Percentiles rank a stretch among this genome's conserved stretches.
Evolutionary conservation across 2,797 vertebrate genomes (phyloP).

Genomic region (Podarcis lilfordi): DNA sequence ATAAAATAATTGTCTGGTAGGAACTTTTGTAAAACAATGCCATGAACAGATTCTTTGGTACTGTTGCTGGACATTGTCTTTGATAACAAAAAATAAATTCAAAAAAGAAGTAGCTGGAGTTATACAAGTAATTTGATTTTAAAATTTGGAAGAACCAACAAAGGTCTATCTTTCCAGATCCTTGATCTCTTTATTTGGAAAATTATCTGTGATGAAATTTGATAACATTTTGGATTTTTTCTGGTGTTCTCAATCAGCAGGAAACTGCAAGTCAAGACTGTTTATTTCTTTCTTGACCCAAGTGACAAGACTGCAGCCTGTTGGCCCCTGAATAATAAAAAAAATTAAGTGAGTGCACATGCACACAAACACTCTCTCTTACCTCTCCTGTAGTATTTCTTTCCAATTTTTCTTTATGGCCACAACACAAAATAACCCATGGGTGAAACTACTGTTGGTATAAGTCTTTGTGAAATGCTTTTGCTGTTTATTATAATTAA

Average conservation of each 20-base stretch:
- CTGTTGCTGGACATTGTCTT: constrained; percentile 90
- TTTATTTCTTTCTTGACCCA: background rate
- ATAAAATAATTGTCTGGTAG: constrained; percentile 78
- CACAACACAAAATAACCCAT: background rate
- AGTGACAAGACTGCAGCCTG: background rate
- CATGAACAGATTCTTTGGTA: constrained; percentile 83
- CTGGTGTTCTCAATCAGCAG: background rate
- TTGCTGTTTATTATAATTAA: constrained; percentile 19
- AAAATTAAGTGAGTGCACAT: background rate
- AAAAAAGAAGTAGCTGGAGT: constrained; percentile 62
- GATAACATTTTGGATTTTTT: background rate
- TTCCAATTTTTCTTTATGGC: background rate
- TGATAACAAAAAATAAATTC: constrained; percentile 91
- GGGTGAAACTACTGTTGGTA: background rate
- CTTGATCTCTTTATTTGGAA: background rate
- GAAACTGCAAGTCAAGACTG: background rate
- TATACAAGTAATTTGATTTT: constrained; percentile 59
- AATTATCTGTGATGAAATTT: background rate
- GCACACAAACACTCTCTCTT: background rate
- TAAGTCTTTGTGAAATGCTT: constrained; percentile 21
- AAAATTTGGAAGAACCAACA: constrained; percentile 8
- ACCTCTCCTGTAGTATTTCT: background rate
- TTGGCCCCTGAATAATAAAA: background rate
- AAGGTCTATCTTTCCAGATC: background rate
- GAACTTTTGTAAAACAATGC: constrained; percentile 79